Evolutionary conservation across 2,113 vertebrate genomes (phyloP), one percentile per base, ranked within the genome.

Genomic region (Chinchilla lanigera): DNA sequence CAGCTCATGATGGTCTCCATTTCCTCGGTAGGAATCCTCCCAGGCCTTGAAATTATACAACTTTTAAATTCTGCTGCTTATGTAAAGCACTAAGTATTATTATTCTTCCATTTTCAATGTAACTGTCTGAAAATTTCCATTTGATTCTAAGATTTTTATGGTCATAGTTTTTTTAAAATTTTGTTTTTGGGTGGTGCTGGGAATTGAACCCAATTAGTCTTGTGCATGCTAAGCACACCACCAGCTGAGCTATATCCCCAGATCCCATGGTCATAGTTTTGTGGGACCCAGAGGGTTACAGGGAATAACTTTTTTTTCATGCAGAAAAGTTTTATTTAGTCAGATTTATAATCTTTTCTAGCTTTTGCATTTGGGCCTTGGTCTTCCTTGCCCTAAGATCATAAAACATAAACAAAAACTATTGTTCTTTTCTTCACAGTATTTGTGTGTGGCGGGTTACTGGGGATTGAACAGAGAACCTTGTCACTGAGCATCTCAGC

Each of bases 251-350:
- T 24, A 60, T 60, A 20, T 60, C 58, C 22, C 58, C 58, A 60
- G 58, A 60, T 60, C 20, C 58, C 22, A 26, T 22, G 20, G 58
- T 75, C 60, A 89, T 26, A 52, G 35, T 9, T 17, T 61, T 80
- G 7, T 35, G 63, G 28, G 20, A 47, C 44, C n/a, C 38, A 24
- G 33, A 75, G 38, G 28, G 52, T 52, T 90, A 58, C 84, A 73
- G 35, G 90, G 7, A 38, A 33, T 78, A 85, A 78, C 65, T 69
- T 20, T 93, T 93, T 81, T 47, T n/a, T 30, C 19, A 30, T 19
- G 54, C 26, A 69, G n/a, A 90, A 89, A 44, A 85, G 69, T 89
- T 96, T 88, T 84, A 63, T 33, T 65, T 77, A 13, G 17, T 90
- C 26, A 82, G 54, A 71, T 71, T 80, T 71, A 50, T 65, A 56